phyloP scores from a whole-genome alignment of 2,888 invertebrate species.

The Marronus borbonicus region DNA sequence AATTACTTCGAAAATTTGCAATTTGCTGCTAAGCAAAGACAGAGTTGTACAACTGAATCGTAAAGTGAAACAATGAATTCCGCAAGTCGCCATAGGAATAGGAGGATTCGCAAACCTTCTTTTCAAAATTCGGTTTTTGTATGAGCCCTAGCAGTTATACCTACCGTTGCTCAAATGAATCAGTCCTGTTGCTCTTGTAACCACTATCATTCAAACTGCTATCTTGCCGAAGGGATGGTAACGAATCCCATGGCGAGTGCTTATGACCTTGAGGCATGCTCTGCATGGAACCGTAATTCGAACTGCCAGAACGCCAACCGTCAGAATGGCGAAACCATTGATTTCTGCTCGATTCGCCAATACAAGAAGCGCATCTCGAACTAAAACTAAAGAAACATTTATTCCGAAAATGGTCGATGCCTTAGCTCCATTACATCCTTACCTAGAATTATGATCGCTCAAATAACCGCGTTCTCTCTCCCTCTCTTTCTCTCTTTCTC shows the following conservation, averaged over 20 bases:
- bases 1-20: too few species aligned
- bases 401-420: background rate
- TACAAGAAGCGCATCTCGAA: slow-evolving; percentile 87
- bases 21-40: too few species aligned
- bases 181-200: slow-evolving; percentile 88
- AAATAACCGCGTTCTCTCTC: slow-evolving; percentile 82
- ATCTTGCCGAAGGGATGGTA: slow-evolving; percentile 88
- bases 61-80: too few species aligned
- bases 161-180: slow-evolving; percentile 90
- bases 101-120: too few species aligned
- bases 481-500: slow-evolving; percentile 79
- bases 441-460: slow-evolving; percentile 87
- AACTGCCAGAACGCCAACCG: slow-evolving; percentile 87
- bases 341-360: slow-evolving; percentile 90
- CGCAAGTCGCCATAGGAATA: too few species aligned
- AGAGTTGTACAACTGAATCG: too few species aligned
- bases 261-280: slow-evolving; percentile 74
- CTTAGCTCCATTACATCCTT: background rate
- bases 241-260: slow-evolving; percentile 90
- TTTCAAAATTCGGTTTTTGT: too few species aligned
- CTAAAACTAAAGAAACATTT: slow-evolving; percentile 64
- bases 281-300: slow-evolving; percentile 77
- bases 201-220: slow-evolving; percentile 90
- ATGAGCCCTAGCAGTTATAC: slow-evolving; percentile 52
- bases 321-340: slow-evolving; percentile 94